Conservation (phyloP, 2,888 invertebrate genomes). For the Cryptocheilus praepositus region DNA sequence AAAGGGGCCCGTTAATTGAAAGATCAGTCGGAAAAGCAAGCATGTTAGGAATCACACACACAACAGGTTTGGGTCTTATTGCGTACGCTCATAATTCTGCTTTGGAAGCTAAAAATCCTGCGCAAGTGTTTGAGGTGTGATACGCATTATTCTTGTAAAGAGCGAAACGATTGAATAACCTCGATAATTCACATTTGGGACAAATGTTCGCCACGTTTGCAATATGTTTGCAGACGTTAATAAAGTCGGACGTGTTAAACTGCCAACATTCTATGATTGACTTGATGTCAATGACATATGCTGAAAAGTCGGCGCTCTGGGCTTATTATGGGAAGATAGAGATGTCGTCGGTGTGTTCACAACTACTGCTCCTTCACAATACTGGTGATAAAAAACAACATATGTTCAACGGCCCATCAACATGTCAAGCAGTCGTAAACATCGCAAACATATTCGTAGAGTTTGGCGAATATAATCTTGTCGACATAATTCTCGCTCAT, state of each 20-base stretch:
- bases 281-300: conserved; percentile 86
- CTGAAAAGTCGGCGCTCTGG: conserved; percentile 91
- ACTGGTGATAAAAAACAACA: conserved; percentile 78
- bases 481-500: conserved; percentile 79
- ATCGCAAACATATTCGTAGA: conserved; percentile 78
- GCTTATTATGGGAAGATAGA: conserved; percentile 91
- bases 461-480: conserved; percentile 78
- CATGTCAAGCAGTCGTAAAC: conserved; percentile 83
- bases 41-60: conserved; percentile 82
- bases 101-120: conserved; percentile 81
- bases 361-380: conserved; percentile 86
- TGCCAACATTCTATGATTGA: conserved; percentile 90
- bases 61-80: conserved; percentile 84
- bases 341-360: conserved; percentile 87
- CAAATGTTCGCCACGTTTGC: not conserved
- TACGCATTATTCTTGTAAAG: not conserved
- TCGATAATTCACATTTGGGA: not conserved
- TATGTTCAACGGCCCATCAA: conserved; percentile 81
- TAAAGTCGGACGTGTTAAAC: conserved; percentile 90
- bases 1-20: conserved; percentile 80
- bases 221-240: conserved; percentile 79
- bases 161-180: not conserved
- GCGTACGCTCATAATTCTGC: conserved; percentile 87
- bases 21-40: conserved; percentile 82
- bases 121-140: conserved; percentile 80